Conservation (phyloP, 1,140 invertebrate genomes). For the Caenorhabditis brenneri region DNA sequence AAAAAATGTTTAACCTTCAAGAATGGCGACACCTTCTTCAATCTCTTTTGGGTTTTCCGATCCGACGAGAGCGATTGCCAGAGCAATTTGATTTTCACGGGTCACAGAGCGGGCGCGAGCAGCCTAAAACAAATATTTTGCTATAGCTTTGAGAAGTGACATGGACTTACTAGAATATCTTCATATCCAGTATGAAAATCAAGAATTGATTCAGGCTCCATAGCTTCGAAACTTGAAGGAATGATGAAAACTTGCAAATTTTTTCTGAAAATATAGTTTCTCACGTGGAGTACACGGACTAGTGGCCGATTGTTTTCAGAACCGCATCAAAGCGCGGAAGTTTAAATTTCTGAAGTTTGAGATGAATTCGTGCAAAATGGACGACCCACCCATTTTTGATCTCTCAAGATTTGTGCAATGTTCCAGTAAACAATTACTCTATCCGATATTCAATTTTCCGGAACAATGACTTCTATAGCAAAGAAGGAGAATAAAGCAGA, state of each 20-base stretch:
- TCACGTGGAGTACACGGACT: not conserved
- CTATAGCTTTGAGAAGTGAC: too few species aligned
- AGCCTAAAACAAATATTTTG: not conserved
- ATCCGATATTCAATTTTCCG: not conserved
- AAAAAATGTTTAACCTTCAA: not conserved
- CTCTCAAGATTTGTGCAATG: not conserved
- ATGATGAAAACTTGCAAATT: not conserved
- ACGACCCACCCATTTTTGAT: conserved; percentile 1
- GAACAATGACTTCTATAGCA: not conserved
- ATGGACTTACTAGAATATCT: not conserved
- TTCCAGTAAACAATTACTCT: conserved; percentile 14
- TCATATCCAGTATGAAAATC: not conserved
- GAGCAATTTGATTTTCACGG: not conserved
- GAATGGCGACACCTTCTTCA: not conserved
- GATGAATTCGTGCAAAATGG: too few species aligned
- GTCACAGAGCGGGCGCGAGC: not conserved
- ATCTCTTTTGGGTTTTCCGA: not conserved
- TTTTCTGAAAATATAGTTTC: not conserved
- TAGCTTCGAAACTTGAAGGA: not conserved
- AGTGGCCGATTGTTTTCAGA: not conserved
- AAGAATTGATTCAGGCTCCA: not conserved
- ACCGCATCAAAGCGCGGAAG: not conserved
- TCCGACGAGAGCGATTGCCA: not conserved
- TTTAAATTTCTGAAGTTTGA: not conserved
- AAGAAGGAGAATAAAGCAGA: not conserved